Percentiles rank a stretch among this genome's conserved stretches.
These are phyloP conservation scores for Pollenia amentaria DNA, from an alignment of 2,888 invertebrate genomes.

Conservation along the genomic window DNA sequence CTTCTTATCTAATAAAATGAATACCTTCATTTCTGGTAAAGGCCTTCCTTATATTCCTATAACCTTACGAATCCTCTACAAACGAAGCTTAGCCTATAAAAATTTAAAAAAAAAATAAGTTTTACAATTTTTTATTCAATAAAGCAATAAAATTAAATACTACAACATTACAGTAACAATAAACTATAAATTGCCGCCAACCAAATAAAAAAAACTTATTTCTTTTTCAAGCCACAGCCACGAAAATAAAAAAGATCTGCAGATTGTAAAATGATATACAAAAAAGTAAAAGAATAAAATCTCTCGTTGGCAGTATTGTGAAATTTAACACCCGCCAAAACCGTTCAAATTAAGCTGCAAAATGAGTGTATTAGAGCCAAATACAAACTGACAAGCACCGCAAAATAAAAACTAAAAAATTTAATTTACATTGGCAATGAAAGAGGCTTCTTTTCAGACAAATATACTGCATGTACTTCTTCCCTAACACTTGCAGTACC, in stretches of 20 bases:
- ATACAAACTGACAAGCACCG: constrained; percentile 70
- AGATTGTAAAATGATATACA: constrained; percentile 43
- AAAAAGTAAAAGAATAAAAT: constrained; percentile 33
- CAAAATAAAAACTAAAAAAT: background rate
- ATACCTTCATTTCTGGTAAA: too few species aligned
- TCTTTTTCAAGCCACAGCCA: constrained; percentile 5
- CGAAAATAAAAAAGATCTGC: constrained; percentile 38
- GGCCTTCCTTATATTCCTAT: too few species aligned
- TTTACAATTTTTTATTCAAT: constrained; percentile 48
- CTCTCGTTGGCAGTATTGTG: constrained; percentile 53
- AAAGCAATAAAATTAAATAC: constrained; percentile 42
- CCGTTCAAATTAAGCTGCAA: constrained; percentile 75
- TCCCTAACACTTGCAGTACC: too few species aligned
- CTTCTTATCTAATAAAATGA: too few species aligned
- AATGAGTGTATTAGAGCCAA: constrained; percentile 75
- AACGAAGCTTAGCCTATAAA: background rate
- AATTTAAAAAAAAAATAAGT: constrained; percentile 27
- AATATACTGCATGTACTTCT: background rate
- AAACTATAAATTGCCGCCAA: constrained; percentile 33
- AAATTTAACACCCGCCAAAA: constrained; percentile 74
- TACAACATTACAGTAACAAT: background rate
- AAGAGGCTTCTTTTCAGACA: constrained; percentile 21
- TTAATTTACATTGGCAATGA: constrained; percentile 38
- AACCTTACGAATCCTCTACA: background rate
- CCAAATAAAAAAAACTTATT: constrained; percentile 7